phyloP scores from a whole-genome alignment of 2,797 vertebrate species.

The Oceanodroma leucorhoa region DNA sequence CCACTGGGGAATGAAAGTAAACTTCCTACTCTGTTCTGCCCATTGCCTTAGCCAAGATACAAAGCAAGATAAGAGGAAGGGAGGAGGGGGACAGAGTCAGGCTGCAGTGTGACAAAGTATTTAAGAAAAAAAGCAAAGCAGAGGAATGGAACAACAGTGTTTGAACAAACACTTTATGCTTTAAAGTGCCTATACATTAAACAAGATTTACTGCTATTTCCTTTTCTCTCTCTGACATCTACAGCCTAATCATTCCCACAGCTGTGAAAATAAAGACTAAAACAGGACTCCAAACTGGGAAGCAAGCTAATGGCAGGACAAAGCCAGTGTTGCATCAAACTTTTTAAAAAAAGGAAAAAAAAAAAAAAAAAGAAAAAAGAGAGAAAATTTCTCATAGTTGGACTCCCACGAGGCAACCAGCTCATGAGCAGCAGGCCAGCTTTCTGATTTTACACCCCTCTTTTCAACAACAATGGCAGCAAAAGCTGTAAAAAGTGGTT shows the following conservation, averaged over 20 bases:
- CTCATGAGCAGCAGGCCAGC: background rate
- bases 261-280: slow-evolving; percentile 51
- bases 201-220: slow-evolving; percentile 51
- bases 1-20: background rate
- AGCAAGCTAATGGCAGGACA: background rate
- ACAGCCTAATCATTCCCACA: slow-evolving; percentile 42
- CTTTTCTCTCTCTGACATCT: slow-evolving; percentile 11
- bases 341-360: background rate
- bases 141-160: background rate
- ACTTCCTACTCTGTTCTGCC: background rate
- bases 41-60: background rate
- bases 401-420: background rate
- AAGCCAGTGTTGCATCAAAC: background rate
- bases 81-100: background rate
- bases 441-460: background rate
- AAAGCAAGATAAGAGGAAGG: slow-evolving; percentile 9
- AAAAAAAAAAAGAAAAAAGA: no score
- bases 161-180: slow-evolving; percentile 17
- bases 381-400: background rate
- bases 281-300: background rate
- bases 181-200: slow-evolving; percentile 1
- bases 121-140: background rate
- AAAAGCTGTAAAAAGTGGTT: background rate
- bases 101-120: background rate
- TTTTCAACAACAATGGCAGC: background rate